These are phyloP conservation scores for Dione vanillae DNA, from an alignment of 2,888 invertebrate genomes.

Conservation along the genomic window DNA sequence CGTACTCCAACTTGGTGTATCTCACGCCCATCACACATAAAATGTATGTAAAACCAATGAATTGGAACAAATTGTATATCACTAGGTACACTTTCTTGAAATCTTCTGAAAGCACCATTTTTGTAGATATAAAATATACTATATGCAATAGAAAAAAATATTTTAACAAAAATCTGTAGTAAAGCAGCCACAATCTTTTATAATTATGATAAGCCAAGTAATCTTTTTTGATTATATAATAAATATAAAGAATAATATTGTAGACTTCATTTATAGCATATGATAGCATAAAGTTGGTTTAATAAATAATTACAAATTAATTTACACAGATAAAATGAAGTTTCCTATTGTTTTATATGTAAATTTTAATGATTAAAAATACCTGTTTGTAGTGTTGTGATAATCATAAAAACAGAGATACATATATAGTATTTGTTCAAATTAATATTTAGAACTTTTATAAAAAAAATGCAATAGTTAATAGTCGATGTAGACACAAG, in stretches of 20 bases:
- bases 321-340: too few species aligned
- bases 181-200: neutral
- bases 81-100: conserved; percentile 93
- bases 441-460: too few species aligned
- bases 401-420: too few species aligned
- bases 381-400: too few species aligned
- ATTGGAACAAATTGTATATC: conserved; percentile 95
- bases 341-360: too few species aligned
- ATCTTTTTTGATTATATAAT: too few species aligned
- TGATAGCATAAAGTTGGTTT: neutral
- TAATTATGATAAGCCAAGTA: neutral
- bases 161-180: neutral
- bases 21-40: conserved; percentile 89
- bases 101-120: conserved; percentile 83
- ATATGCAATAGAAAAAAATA: neutral
- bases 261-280: neutral
- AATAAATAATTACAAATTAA: too few species aligned
- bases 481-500: too few species aligned
- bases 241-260: neutral
- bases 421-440: too few species aligned
- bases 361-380: too few species aligned
- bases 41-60: conserved; percentile 92
- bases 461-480: too few species aligned
- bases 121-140: neutral
- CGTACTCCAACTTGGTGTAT: conserved; percentile 89